Base-by-base conservation (phyloP, 2,113 vertebrate species). In the Trochalopteron elliotii region DNA sequence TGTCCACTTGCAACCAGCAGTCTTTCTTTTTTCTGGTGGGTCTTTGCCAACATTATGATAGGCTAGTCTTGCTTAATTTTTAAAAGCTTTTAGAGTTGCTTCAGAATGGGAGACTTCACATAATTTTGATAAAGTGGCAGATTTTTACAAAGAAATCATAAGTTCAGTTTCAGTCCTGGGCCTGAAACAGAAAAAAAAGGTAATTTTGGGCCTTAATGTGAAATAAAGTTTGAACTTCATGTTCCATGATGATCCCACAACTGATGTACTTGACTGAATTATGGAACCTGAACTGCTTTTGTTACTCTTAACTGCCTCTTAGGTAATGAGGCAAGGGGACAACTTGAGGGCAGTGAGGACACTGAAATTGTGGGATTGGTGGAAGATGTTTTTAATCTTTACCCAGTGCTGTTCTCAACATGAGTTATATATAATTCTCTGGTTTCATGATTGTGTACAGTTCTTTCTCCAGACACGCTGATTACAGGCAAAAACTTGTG, bases 311-410 rank as follows among this genome's bases (percentile, higher is more conserved):
- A 21, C 27, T 85, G 24, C 25, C 13, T 63, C 21, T 57, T 75
- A 17, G 16, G 35, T 75, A 24, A 9, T 33, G 47, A 83, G 33
- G 5, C 0, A 2, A 33, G 24, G 10, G 39, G 3, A 64, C 44
- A 57, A 7, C 21, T 76, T 50, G 30, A 65, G 31, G 4, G 5
- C 6, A 2, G 2, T n/a, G n/a, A 63, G 39, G 57, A 78, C 31
- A 39, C 56, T 78, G 60, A 84, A 80, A 35, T 9, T 40, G n/a
- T 59, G 47, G 59, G 57, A 56, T 61, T 56, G 68, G 56, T 88
- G 77, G 83, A 98, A 97, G 92, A 95, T 80, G 86, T 93, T 87
- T 71, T 55, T 65, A 18, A 5, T 88, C 17, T 76, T 88, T 18
- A 68, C 21, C 7, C 24, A 24, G 23, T 64, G 31, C 30, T 76